Evolutionary conservation across 2,797 vertebrate genomes (phyloP).

Genomic region (Miichthys miiuy): DNA sequence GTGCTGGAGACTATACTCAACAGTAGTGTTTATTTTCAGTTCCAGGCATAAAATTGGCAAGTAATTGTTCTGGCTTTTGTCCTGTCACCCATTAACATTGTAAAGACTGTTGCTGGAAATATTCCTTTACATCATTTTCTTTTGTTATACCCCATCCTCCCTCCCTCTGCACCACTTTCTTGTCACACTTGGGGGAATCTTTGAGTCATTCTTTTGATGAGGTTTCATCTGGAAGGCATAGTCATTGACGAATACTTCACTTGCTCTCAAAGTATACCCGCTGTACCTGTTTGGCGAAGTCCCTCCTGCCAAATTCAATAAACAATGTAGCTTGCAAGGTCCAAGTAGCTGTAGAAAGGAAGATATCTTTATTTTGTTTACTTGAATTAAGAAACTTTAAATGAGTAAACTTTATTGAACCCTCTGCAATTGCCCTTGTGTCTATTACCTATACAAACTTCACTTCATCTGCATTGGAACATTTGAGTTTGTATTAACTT

Average conservation of each 20-base stretch:
- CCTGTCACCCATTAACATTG: slow-evolving; percentile 57
- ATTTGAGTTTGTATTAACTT: not conserved
- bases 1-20: slow-evolving; percentile 61
- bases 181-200: slow-evolving; percentile 24
- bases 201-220: slow-evolving; percentile 55
- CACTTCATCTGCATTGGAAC: not conserved
- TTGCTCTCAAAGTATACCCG: slow-evolving; percentile 1
- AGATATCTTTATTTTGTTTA: slow-evolving; percentile 20
- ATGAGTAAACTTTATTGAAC: not conserved
- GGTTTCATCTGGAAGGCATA: slow-evolving; percentile 40
- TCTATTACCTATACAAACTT: not conserved
- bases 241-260: slow-evolving; percentile 41
- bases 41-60: slow-evolving; percentile 71
- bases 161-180: slow-evolving; percentile 28
- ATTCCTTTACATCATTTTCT: slow-evolving; percentile 49
- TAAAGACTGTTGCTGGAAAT: slow-evolving; percentile 58
- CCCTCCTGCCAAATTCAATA: slow-evolving; percentile 31
- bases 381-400: slow-evolving; percentile 15
- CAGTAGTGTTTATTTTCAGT: slow-evolving; percentile 80
- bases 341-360: slow-evolving; percentile 9
- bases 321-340: slow-evolving; percentile 14
- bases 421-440: not conserved
- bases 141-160: slow-evolving; percentile 23
- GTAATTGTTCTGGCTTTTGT: slow-evolving; percentile 70
- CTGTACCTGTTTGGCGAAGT: slow-evolving; percentile 24